Percentiles rank a stretch among this genome's conserved stretches.
These are phyloP conservation scores for Crypturellus tataupa DNA, from an alignment of 2,797 vertebrate species.

Conservation along the genomic window DNA sequence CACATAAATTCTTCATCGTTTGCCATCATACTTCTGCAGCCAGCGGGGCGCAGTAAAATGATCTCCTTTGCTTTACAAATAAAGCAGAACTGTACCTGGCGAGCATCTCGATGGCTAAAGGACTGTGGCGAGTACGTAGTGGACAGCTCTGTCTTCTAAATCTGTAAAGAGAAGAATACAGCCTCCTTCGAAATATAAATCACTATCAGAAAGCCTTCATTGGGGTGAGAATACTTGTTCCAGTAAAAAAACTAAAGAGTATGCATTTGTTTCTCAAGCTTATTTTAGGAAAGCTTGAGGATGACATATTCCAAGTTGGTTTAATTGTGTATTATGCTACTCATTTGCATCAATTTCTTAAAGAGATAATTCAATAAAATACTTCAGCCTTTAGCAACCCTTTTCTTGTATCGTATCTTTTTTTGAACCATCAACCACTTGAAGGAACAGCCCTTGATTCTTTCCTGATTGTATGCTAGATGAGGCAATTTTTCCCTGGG, in stretches of 20 bases:
- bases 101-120: not conserved
- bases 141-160: not conserved
- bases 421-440: conserved; percentile 66
- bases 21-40: not conserved
- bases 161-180: not conserved
- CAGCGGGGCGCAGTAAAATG: not conserved
- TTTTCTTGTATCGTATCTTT: conserved; percentile 25
- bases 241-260: not conserved
- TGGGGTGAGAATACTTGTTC: not conserved
- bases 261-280: not conserved
- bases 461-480: conserved; percentile 57
- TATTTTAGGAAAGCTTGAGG: conserved; percentile 5
- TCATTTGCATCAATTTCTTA: conserved; percentile 63
- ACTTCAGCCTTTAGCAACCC: conserved; percentile 60
- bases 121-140: not conserved
- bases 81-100: not conserved
- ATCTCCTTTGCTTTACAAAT: not conserved
- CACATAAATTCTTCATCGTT: not conserved
- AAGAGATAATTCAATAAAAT: conserved; percentile 61
- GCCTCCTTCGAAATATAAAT: not conserved
- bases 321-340: conserved; percentile 39
- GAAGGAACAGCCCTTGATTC: conserved; percentile 68
- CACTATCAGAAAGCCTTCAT: not conserved
- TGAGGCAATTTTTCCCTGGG: conserved; percentile 72
- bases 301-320: conserved; percentile 10